Base-by-base conservation (phyloP, 1,140 invertebrate genomes). In the Drosophila auraria region DNA sequence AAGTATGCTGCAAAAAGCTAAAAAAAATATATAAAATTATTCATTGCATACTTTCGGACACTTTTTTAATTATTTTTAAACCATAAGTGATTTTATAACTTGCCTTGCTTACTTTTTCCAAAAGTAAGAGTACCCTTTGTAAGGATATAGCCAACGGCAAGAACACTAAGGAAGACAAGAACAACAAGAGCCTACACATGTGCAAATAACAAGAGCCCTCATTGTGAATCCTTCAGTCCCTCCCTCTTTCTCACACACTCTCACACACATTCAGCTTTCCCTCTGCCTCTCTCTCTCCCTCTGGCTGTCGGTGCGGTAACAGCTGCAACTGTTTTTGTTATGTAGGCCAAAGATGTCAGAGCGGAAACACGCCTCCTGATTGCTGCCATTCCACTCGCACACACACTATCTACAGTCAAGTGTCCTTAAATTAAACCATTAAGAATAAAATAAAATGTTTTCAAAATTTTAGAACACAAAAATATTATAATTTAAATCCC, bases 261-360 rank as follows among this genome's bases (percentile, higher is more conserved):
- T 45, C 66, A 44, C 38, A 15, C 36, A 17, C 47, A 17, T 62
- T 57, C 60, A 9, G 15, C 42, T 62, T 33, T 33, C 33, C 36
- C 38, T 17, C 20, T 49, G 38, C 40, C 38, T 17, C 63, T 45
- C 44, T 14, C 27, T 27, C 45, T 63, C 30, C 33, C 58, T 20
- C 40, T 40, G 12, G 27, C 72, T 17, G 14, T 47, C 36, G 54
- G 57, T 62, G 68, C 65, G 74, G 81, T 80, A 84, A 79, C 86
- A 81, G 86, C 81, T 89, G 84, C 84, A 89, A 79, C 78, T 89
- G 86, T 82, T 89, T 89, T 89, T 80, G 78, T 78, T 89, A 90
- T 89, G 84, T 89, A 89, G 84, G 84, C 81, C 84, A 89, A 79
- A 84, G 66, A 65, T 66, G 81, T 60, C 78, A 83, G 71, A 44